These are phyloP conservation scores for Anhinga anhinga DNA, from an alignment of 2,113 vertebrate genomes.

Conservation along the genomic window DNA sequence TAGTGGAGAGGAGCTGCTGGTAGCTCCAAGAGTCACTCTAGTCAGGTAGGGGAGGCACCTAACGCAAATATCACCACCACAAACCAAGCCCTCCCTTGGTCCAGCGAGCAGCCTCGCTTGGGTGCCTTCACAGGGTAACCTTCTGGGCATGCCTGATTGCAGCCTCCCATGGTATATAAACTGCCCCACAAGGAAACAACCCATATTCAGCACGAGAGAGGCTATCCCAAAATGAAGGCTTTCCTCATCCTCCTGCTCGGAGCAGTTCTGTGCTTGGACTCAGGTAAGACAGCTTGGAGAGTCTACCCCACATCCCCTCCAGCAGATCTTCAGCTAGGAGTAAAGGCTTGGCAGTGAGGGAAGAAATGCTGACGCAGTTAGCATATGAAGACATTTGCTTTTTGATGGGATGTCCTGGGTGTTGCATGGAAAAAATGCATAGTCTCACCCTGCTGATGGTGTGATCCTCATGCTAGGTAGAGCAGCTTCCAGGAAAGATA, in stretches of 20 bases:
- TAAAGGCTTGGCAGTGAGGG: not conserved
- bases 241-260: constrained; percentile 27
- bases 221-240: constrained; percentile 12
- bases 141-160: not conserved
- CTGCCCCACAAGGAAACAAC: not conserved
- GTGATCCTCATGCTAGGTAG: not conserved
- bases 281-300: not conserved
- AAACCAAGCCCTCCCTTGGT: not conserved
- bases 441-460: not conserved
- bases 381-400: rapidly evolving
- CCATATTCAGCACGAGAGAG: not conserved
- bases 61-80: not conserved
- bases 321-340: rapidly evolving
- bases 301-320: rapidly evolving
- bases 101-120: not conserved
- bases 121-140: not conserved
- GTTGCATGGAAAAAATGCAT: not conserved
- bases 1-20: not conserved
- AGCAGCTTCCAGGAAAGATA: not conserved
- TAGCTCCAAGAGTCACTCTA: not conserved
- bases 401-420: not conserved
- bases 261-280: not conserved
- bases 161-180: constrained; percentile 8
- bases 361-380: rapidly evolving
- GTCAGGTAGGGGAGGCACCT: not conserved